Evolutionary conservation across 2,113 vertebrate species (phyloP).

Genomic region (Bos taurus): DNA sequence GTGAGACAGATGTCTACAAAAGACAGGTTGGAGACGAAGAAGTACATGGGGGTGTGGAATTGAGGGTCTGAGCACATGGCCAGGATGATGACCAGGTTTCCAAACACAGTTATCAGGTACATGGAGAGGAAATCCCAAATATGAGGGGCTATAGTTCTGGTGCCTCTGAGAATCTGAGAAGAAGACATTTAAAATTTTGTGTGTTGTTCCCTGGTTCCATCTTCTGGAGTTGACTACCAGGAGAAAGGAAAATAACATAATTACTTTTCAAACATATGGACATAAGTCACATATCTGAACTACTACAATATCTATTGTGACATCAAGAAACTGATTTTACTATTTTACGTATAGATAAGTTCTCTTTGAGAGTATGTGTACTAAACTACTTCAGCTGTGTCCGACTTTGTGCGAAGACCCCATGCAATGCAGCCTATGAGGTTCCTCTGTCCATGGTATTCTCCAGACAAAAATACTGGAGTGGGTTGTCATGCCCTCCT

Average conservation of each 20-base stretch:
- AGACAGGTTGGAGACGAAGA: background rate
- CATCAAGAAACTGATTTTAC: background rate
- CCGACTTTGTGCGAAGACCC: fast-evolving
- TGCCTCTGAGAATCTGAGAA: background rate
- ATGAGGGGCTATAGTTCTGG: background rate
- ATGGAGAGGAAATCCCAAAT: background rate
- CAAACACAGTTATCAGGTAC: background rate
- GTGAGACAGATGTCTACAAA: background rate
- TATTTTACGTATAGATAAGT: background rate
- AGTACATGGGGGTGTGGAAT: background rate
- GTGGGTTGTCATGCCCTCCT: background rate
- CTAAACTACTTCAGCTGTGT: background rate
- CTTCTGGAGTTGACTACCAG: background rate
- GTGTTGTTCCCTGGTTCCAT: background rate
- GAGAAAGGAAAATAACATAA: background rate
- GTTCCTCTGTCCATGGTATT: background rate
- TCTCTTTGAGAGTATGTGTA: background rate
- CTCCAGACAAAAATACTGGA: background rate
- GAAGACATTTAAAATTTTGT: background rate
- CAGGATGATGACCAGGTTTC: background rate
- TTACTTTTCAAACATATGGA: background rate
- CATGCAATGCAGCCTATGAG: background rate
- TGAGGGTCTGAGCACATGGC: background rate
- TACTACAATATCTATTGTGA: background rate
- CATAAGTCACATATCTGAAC: background rate